These are phyloP conservation scores for Conus canariensis DNA, from an alignment of 2,888 invertebrate species.

Conservation along the genomic window DNA sequence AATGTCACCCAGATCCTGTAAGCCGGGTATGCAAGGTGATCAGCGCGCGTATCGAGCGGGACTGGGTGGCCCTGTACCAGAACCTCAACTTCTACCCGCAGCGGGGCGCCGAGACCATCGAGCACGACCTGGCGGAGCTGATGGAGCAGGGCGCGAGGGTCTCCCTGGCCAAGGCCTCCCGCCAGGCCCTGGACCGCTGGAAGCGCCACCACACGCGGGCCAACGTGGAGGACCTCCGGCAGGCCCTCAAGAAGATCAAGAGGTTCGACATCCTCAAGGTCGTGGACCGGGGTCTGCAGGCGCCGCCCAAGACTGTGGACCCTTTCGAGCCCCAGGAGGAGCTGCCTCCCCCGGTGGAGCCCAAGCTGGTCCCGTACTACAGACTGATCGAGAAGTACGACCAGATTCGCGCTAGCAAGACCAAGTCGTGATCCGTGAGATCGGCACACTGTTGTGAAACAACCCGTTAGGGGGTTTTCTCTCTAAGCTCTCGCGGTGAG, in stretches of 20 bases:
- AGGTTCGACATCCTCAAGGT: constrained; percentile 59
- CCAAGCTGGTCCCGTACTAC: constrained; percentile 68
- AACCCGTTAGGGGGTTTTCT: too few relatives aligned
- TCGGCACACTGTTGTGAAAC: too few relatives aligned
- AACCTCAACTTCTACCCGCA: constrained; percentile 70
- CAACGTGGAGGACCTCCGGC: constrained; percentile 68
- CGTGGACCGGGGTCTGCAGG: constrained; percentile 63
- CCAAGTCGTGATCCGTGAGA: not conserved
- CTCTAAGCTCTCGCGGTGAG: too few relatives aligned
- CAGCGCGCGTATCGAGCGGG: constrained; percentile 62
- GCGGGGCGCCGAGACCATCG: constrained; percentile 69
- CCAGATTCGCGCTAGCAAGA: constrained; percentile 59
- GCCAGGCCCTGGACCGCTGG: constrained; percentile 68
- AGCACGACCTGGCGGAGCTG: constrained; percentile 68
- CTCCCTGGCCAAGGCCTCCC: constrained; percentile 55
- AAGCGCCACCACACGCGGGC: constrained; percentile 71
- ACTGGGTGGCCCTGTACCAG: constrained; percentile 72
- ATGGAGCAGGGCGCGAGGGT: constrained; percentile 59
- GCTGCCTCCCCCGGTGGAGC: constrained; percentile 61
- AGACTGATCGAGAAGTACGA: constrained; percentile 70
- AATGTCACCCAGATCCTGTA: constrained; percentile 58
- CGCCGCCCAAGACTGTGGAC: constrained; percentile 54
- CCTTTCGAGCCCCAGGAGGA: constrained; percentile 59
- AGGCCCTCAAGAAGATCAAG: constrained; percentile 61
- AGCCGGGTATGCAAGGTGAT: constrained; percentile 66